These are phyloP conservation scores for Tautogolabrus adspersus DNA, from an alignment of 2,113 vertebrate genomes.

Conservation along the genomic window DNA sequence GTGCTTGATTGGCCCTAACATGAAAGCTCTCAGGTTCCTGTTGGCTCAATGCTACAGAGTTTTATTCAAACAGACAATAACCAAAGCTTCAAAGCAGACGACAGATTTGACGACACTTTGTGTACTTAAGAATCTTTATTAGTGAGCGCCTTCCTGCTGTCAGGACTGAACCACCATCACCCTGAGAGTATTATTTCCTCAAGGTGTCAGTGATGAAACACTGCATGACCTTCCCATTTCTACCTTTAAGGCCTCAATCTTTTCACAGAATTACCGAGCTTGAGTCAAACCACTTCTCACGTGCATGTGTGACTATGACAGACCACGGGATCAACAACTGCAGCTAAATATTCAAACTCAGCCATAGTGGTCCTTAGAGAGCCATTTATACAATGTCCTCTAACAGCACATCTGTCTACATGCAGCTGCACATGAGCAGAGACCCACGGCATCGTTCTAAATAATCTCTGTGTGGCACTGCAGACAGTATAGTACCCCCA, in stretches of 20 bases:
- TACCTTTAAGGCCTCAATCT: background rate
- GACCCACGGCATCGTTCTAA: constrained; percentile 12
- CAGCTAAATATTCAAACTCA: background rate
- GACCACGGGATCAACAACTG: constrained; percentile 1
- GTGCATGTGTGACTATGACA: background rate
- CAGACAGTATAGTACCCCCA: constrained; percentile 29
- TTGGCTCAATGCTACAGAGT: constrained; percentile 24
- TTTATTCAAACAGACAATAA: constrained; percentile 57
- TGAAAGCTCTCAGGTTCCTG: constrained; percentile 53
- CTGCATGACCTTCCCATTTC: background rate
- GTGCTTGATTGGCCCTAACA: constrained; percentile 49
- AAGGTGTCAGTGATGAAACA: background rate
- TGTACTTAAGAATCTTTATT: background rate
- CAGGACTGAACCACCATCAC: background rate
- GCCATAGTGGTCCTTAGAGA: background rate
- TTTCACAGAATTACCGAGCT: background rate
- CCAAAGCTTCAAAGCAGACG: constrained; percentile 50
- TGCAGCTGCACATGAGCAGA: background rate
- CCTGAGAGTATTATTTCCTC: background rate
- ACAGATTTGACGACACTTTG: constrained; percentile 1
- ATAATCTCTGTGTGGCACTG: constrained; percentile 7
- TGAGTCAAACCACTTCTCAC: background rate
- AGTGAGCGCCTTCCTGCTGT: background rate
- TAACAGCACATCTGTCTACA: background rate
- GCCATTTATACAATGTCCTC: background rate